Conservation (phyloP, 2,797 vertebrate species). For the Caiman crocodilus region DNA sequence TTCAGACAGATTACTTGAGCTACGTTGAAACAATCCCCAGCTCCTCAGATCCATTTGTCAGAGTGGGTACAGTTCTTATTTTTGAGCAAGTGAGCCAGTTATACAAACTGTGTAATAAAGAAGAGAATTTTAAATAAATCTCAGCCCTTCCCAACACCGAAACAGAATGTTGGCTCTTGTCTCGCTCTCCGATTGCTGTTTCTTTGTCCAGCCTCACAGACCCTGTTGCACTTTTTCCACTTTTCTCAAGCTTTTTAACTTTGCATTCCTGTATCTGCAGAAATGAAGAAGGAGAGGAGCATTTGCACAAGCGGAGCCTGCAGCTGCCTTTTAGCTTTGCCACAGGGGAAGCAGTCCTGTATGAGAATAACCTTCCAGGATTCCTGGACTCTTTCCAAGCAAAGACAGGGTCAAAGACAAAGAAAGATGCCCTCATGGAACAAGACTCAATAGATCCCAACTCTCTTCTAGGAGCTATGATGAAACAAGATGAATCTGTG, state of each 20-base stretch:
- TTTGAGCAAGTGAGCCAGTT: neutral
- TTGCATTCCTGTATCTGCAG: constrained; percentile 52
- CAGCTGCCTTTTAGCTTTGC: constrained; percentile 87
- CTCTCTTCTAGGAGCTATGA: constrained; percentile 84
- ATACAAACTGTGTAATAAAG: neutral
- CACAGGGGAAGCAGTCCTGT: constrained; percentile 87
- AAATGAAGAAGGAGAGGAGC: constrained; percentile 88
- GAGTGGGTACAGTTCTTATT: neutral
- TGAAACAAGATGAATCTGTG: constrained; percentile 86
- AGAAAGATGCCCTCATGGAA: constrained; percentile 46
- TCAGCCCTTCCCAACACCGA: neutral
- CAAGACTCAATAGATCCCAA: constrained; percentile 71
- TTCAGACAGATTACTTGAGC: neutral
- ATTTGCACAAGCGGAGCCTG: constrained; percentile 84
- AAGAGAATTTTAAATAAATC: neutral
- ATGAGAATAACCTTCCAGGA: constrained; percentile 77
- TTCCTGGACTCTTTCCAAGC: constrained; percentile 64
- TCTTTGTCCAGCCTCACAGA: neutral
- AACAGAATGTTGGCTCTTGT: neutral
- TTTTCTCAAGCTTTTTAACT: neutral
- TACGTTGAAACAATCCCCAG: neutral
- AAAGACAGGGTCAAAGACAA: constrained; percentile 75
- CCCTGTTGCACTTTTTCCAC: neutral
- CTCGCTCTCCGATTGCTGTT: neutral
- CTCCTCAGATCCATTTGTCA: neutral